phyloP scores from a whole-genome alignment of 2,797 vertebrate genomes.

The Anguilla marmorata region DNA sequence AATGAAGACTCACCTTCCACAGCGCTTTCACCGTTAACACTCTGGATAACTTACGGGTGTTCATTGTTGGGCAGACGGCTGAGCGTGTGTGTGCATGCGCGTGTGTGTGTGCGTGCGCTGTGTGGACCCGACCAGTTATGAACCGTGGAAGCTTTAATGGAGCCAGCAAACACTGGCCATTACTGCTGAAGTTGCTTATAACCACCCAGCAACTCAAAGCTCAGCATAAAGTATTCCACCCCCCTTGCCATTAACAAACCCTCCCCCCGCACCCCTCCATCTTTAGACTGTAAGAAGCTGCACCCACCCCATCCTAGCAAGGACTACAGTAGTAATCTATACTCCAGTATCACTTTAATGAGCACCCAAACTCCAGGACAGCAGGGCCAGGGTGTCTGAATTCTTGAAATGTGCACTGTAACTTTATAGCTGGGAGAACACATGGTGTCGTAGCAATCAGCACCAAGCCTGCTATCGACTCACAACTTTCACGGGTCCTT shows the following conservation, averaged over 20 bases:
- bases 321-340: not conserved
- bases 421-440: not conserved
- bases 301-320: not conserved
- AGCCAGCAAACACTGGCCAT: constrained; percentile 79
- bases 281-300: not conserved
- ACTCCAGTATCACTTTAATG: not conserved
- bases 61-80: constrained; percentile 70
- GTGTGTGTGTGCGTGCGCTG: constrained; percentile 21
- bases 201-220: constrained; percentile 70
- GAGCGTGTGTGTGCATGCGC: not conserved
- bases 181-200: constrained; percentile 70
- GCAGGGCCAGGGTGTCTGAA: not conserved
- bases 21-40: constrained; percentile 77
- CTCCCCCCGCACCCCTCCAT: not conserved
- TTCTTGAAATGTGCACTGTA: not conserved
- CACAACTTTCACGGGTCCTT: not conserved
- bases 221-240: constrained; percentile 74
- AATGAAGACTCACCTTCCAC: constrained; percentile 84
- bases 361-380: not conserved
- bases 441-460: not conserved
- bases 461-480: not conserved
- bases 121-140: constrained; percentile 51
- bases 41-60: constrained; percentile 77
- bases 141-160: constrained; percentile 69
- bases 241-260: constrained; percentile 59